phyloP scores from a whole-genome alignment of 2,888 invertebrate species.

The Abrostola tripartita region DNA sequence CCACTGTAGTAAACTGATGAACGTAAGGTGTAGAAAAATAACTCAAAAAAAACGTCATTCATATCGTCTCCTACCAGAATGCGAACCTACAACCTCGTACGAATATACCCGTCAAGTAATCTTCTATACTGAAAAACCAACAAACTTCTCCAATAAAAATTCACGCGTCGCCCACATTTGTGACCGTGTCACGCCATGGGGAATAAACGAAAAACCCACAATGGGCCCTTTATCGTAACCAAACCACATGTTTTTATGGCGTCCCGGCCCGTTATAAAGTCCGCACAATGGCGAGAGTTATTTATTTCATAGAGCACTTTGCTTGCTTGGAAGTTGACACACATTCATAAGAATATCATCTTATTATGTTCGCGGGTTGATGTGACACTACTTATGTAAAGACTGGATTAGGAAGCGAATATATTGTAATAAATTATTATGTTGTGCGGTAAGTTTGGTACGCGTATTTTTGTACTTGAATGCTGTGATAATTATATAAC shows the following conservation, averaged over 20 bases:
- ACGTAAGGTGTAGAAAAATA: too few relatives aligned
- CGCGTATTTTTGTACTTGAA: too few relatives aligned
- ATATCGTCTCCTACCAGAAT: too few relatives aligned
- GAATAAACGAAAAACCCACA: constrained; percentile 52
- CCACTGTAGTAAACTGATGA: too few relatives aligned
- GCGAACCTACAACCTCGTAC: too few relatives aligned
- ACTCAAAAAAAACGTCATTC: too few relatives aligned
- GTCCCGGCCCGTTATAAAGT: constrained; percentile 59
- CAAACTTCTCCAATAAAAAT: neutral
- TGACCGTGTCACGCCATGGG: constrained; percentile 34
- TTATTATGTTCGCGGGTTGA: constrained; percentile 32
- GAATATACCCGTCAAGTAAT: too few relatives aligned
- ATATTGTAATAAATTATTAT: neutral
- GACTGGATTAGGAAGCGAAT: constrained; percentile 12
- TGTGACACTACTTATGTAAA: neutral
- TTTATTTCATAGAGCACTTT: constrained; percentile 57
- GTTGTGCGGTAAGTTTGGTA: too few relatives aligned
- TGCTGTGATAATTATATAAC: too few relatives aligned
- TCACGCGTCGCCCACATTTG: constrained; percentile 12
- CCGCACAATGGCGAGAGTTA: constrained; percentile 55
- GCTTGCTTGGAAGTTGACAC: constrained; percentile 24
- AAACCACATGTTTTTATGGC: constrained; percentile 64
- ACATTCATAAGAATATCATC: constrained; percentile 23
- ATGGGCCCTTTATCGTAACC: constrained; percentile 61
- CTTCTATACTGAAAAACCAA: neutral